Percentiles rank a stretch among this genome's conserved stretches.
Evolutionary conservation across 2,888 invertebrate species (phyloP).

Genomic region (Eupeodes luniger): DNA sequence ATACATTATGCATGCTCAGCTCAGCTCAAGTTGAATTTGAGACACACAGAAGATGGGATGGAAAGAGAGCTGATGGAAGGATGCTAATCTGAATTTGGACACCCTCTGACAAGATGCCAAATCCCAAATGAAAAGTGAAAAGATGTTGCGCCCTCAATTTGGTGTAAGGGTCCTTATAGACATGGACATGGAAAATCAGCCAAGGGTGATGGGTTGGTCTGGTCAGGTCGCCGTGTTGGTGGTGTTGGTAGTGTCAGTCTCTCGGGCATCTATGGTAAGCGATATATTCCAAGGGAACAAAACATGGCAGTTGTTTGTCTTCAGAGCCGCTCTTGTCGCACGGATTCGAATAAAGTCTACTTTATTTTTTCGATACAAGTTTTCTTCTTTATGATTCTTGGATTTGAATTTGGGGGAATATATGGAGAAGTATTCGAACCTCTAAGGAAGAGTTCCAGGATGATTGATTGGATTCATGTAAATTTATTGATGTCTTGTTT

Average conservation of each 20-base stretch:
- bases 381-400: conserved; percentile 2
- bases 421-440: neutral
- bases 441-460: conserved; percentile 56
- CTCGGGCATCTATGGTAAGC: neutral
- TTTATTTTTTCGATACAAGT: neutral
- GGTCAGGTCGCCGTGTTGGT: conserved; percentile 24
- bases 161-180: conserved; percentile 47
- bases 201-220: conserved; percentile 14
- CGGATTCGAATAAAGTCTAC: neutral
- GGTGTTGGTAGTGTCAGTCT: too few species aligned
- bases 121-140: conserved; percentile 76
- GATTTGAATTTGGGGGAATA: conserved; percentile 13
- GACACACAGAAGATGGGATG: neutral
- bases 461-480: conserved; percentile 74
- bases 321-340: conserved; percentile 65
- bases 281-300: conserved; percentile 21
- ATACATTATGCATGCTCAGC: conserved; percentile 76
- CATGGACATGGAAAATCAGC: conserved; percentile 11
- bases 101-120: conserved; percentile 76
- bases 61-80: conserved; percentile 44
- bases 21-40: conserved; percentile 67
- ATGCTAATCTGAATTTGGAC: conserved; percentile 76
- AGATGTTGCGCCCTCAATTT: conserved; percentile 69
- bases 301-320: conserved; percentile 67
- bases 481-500: conserved; percentile 68